These are phyloP conservation scores for Pogonocherus hispidulus DNA, from an alignment of 2,888 invertebrate species.

Conservation along the genomic window DNA sequence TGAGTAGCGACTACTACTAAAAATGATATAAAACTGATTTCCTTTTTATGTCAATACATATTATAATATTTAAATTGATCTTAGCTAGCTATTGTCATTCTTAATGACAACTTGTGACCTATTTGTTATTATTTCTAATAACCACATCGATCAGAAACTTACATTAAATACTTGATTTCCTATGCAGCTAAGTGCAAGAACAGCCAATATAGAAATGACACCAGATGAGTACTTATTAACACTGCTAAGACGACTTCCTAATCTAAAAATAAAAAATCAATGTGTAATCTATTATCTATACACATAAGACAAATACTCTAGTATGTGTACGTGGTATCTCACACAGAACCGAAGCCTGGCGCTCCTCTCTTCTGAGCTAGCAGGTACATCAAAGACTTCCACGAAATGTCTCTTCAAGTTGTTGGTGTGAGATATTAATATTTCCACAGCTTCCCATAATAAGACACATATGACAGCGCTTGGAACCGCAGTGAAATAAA, in stretches of 20 bases:
- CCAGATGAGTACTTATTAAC: slow-evolving; percentile 12
- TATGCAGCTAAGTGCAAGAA: slow-evolving; percentile 39
- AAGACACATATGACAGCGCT: neutral
- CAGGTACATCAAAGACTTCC: neutral
- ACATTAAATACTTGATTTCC: slow-evolving; percentile 39
- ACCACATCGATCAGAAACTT: neutral
- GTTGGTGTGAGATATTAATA: slow-evolving; percentile 14
- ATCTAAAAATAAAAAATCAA: neutral
- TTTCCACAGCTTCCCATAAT: neutral
- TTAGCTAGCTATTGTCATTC: too few relatives aligned
- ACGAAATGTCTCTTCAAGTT: slow-evolving; percentile 6
- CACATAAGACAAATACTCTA: neutral
- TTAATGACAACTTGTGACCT: too few relatives aligned
- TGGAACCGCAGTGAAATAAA: neutral
- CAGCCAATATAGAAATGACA: slow-evolving; percentile 35
- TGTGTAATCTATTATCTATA: too few relatives aligned
- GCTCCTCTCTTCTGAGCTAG: neutral
- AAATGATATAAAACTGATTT: too few relatives aligned
- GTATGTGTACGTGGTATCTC: neutral
- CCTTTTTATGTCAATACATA: too few relatives aligned
- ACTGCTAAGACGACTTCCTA: neutral
- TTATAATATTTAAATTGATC: too few relatives aligned
- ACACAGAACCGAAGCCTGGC: neutral
- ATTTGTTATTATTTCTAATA: neutral
- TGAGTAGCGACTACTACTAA: too few relatives aligned